Evolutionary conservation across 2,113 vertebrate genomes (phyloP), one percentile per base, ranked within the genome.

Genomic region (Indicator indicator): DNA sequence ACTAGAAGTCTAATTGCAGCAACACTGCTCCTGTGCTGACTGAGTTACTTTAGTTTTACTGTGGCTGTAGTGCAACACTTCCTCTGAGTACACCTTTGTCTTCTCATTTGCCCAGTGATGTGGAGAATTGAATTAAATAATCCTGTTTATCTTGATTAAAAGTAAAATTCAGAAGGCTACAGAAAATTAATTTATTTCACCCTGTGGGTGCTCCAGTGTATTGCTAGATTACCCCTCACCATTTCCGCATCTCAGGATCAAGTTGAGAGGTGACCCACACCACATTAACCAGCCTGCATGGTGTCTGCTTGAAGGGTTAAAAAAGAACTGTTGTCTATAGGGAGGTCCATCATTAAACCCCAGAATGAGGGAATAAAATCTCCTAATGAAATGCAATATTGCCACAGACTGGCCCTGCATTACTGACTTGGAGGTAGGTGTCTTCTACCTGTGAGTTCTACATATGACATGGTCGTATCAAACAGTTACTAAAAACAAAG

Each of bases 101-200:
- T 84, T 86, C 40, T 17, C 4, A 0, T 70, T 91, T 83, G 19
- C 28, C 55, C 86, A 76, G 24, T 6, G 33, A 60, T 3, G 19
- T 26, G 21, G 19, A 79, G 24, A 48, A 93, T 1, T 23, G 16
- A 75, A 56, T 90, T 38, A 83, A 86, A 91, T 16, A 85, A 63
- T 87, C 58, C 70, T 68, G 48, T 21, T 87, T 70, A 38, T 13
- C 72, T 71, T 85, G 59, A 94, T 91, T 63, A 87, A 84, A 67
- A 79, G 52, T 26, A 65, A 87, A 70, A 80, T 52, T 59, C 1
- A 1, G 23, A 64, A 5, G 4, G 26, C 19, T 52, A 14, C 46
- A 74, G 52, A 67, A 85, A 89, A 85, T 85, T 69, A 75, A 72
- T 89, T 69, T 91, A 48, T 83, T 78, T 92, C 52, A 64, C 10